phyloP scores from a whole-genome alignment of 1,140 invertebrate species.

The Diplogasteroides magnus region DNA sequence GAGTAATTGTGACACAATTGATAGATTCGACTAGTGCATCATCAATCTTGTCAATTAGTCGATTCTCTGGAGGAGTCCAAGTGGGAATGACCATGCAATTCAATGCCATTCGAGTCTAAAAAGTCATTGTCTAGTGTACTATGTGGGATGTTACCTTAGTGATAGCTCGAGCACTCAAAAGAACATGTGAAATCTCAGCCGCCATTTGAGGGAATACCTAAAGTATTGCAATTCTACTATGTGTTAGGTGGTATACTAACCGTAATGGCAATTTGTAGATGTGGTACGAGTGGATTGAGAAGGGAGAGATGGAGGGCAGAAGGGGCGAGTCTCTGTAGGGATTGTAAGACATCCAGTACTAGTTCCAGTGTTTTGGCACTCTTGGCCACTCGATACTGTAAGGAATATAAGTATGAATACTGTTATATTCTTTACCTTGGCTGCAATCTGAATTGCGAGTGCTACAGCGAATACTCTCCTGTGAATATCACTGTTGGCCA shows the following conservation, averaged over 20 bases:
- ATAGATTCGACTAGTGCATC: too few species aligned
- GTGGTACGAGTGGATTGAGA: background rate
- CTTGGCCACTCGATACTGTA: background rate
- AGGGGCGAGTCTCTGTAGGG: background rate
- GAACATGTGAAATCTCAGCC: background rate
- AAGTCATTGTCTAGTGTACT: background rate
- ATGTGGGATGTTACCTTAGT: background rate
- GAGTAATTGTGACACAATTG: too few species aligned
- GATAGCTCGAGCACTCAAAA: background rate
- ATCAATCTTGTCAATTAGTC: background rate
- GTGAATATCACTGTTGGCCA: background rate
- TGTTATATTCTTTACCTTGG: background rate
- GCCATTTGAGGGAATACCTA: background rate
- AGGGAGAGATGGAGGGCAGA: background rate
- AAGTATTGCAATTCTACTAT: background rate
- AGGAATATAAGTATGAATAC: background rate
- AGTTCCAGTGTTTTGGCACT: background rate
- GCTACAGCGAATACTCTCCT: background rate
- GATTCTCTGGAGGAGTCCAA: background rate
- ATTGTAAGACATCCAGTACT: background rate
- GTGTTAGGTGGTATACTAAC: background rate
- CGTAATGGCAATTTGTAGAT: background rate
- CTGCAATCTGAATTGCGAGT: background rate
- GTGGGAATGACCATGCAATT: background rate
- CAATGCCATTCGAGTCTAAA: background rate